Base-by-base conservation (phyloP, 2,113 vertebrate genomes). In the human (Homo sapiens) region DNA sequence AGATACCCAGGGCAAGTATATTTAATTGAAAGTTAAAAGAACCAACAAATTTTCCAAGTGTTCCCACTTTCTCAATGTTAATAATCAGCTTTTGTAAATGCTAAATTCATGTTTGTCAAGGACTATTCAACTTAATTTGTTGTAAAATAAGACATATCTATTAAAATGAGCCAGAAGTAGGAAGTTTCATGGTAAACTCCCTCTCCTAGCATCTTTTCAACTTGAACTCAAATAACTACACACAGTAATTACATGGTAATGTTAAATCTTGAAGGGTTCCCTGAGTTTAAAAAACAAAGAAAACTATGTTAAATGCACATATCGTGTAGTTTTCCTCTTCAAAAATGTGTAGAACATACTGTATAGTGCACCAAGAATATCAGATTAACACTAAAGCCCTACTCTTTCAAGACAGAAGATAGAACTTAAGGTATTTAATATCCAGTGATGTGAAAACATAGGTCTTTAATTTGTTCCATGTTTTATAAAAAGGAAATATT, bases 51-150 rank as follows among this genome's bases (percentile, higher is more conserved):
- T 76, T 68, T 75, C 27, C 38, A 89, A 89, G 12, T 66, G 10
- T 83, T 79, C 25, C 13, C 27, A 85, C 59, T 45, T 76, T 72
- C 10, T 61, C 59, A 66, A 23, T 66, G 93, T 45, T 25, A 94
- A 75, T 43, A 90, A 82, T 70, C 48, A 85, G 72, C 13, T 96
- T 96, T 55, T 96, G 23, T 92, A 79, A 94, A 92, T 73, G 70
- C 35, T 78, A 85, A 91, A 55, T 68, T 96, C 89, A 84, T 68
- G 35, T 52, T 43, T 68, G 45, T 52, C 48, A 68, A 84, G 40
- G 30, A 59, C 11, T 72, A 90, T 30, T 93, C 64, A 59, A 38
- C n/a, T 80, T 68, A 94, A 70, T 90, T 82, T 96, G 70, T 59
- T 76, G 52, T 32, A 89, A 84, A 83, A 16, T 27, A 92, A 89